phyloP scores from a whole-genome alignment of 2,797 vertebrate genomes.

The Apogon hyalosoma region DNA sequence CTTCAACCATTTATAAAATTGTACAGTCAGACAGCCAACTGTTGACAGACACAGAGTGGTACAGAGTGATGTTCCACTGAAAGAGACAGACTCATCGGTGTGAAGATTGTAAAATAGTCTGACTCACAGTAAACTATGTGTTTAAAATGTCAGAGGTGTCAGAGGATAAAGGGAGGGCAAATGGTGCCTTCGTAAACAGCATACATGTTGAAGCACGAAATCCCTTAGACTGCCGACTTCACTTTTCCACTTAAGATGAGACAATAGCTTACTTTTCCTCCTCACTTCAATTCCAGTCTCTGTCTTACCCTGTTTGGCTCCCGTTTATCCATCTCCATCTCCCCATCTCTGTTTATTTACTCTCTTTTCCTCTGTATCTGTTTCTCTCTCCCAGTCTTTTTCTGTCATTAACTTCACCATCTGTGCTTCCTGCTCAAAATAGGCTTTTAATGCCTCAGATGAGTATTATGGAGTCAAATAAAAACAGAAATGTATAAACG shows the following conservation, averaged over 20 bases:
- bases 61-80: conserved; percentile 26
- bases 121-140: conserved; percentile 50
- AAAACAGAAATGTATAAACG: conserved; percentile 41
- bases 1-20: conserved; percentile 48
- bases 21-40: conserved; percentile 46
- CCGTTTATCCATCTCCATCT: conserved; percentile 32
- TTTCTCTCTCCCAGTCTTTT: conserved; percentile 38
- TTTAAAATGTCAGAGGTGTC: conserved; percentile 60
- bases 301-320: conserved; percentile 38
- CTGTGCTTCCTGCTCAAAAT: conserved; percentile 49
- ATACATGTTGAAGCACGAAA: conserved; percentile 68
- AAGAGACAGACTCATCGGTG: conserved; percentile 34
- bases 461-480: conserved; percentile 39
- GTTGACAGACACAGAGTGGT: conserved; percentile 58
- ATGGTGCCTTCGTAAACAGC: conserved; percentile 36
- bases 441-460: conserved; percentile 38
- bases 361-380: conserved; percentile 29
- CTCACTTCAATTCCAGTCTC: conserved; percentile 29
- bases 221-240: conserved; percentile 28
- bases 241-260: conserved; percentile 51
- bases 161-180: conserved; percentile 39
- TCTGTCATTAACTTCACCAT: conserved; percentile 63
- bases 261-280: conserved; percentile 48
- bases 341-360: conserved; percentile 51
- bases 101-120: conserved; percentile 57